A percentile compares a stretch with the other conserved stretches of the same genome.
Evolutionary conservation across 2,797 vertebrate genomes (phyloP).

Genomic region (Bradypodion ventrale): DNA sequence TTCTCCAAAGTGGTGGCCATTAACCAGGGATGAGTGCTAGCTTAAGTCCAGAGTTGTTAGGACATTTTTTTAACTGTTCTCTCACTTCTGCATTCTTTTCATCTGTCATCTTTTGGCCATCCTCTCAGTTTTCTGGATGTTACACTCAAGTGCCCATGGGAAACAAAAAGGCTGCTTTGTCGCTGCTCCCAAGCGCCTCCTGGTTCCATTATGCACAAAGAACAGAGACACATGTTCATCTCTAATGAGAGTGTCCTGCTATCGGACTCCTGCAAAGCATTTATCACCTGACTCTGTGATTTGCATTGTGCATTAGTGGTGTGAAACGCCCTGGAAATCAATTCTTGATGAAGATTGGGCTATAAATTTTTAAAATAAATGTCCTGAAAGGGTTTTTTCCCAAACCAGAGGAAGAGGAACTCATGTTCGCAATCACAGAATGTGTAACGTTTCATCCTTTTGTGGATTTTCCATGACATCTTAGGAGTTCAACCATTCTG

Average conservation of each 20-base stretch:
- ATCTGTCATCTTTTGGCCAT: too few species aligned
- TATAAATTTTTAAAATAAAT: not conserved
- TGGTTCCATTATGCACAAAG: not conserved
- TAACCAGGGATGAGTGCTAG: not conserved
- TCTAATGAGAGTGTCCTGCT: too few species aligned
- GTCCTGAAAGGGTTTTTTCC: too few species aligned
- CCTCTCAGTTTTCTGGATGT: rapidly evolving
- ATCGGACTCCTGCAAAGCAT: not conserved
- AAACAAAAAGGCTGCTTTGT: not conserved
- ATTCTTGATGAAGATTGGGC: not conserved
- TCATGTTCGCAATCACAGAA: too few species aligned
- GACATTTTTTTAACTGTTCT: too few species aligned
- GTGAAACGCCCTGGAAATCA: not conserved
- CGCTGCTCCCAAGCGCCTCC: not conserved
- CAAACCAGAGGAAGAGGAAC: not conserved
- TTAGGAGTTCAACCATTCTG: not conserved
- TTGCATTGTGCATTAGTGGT: not conserved
- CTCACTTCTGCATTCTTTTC: too few species aligned
- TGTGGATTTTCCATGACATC: not conserved
- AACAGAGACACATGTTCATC: not conserved
- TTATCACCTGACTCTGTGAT: not conserved
- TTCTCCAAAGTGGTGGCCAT: not conserved
- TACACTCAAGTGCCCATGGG: not conserved
- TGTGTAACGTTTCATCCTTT: not conserved
- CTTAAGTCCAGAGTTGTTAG: too few species aligned